Evolutionary conservation across 2,113 vertebrate genomes (phyloP), one percentile per base, ranked within the genome.

Genomic region (Eurystomus gularis): DNA sequence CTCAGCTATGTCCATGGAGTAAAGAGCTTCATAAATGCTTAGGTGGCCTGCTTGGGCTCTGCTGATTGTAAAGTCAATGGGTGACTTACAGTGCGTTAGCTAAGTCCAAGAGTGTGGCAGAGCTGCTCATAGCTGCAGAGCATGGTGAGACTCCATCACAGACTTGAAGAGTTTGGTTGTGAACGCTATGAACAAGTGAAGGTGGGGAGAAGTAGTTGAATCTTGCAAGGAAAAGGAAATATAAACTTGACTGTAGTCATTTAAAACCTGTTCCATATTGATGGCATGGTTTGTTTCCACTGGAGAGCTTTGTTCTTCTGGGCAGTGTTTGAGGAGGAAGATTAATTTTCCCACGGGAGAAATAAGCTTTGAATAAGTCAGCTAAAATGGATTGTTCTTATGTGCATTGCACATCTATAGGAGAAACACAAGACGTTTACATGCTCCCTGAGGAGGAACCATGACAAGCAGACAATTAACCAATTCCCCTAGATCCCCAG

Each of bases 291-390:
- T 92, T 94, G 8, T 82, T 96, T 87, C 81, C 49, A 89, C 66
- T 70, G 86, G 80, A 92, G 58, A 77, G 58, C 89, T 96, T 96
- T 96, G 65, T 92, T 89, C 77, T 82, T 89, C 51, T 35, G 51
- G 28, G 62, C 72, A 87, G 20, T 37, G 57, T 92, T 96, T 66
- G 64, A 91, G 90, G 70, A 90, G 73, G 71, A 96, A 96, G 94
- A 97, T 96, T 97, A 95, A 97, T 97, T 97, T 97, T 96, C 94
- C 93, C 96, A 96, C 33, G 97, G 94, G 95, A 96, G 91, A 94
- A 96, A 88, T 76, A 95, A 95, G 89, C 87, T 83, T 95, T 96
- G 93, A 97, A 94, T 96, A 97, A 97, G 93, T 96, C 81, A 84
- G 93, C 77, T 90, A 75, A 96, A 97, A 95, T 86, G 76, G 60